phyloP scores from a whole-genome alignment of 2,113 vertebrate genomes.

The Sceloporus tristichus region DNA sequence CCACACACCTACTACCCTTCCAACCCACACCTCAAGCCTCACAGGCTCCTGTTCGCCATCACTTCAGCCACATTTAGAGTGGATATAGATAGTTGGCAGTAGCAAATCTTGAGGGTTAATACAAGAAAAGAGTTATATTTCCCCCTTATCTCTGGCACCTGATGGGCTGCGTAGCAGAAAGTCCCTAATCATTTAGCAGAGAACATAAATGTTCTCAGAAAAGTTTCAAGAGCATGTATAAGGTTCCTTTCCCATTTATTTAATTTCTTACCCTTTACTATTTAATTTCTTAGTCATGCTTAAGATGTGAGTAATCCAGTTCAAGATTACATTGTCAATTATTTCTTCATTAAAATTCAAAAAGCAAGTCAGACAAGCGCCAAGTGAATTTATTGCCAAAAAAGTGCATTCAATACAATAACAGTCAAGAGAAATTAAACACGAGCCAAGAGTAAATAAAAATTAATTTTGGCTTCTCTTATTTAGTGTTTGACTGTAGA shows the following conservation, averaged over 20 bases:
- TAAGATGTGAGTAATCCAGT: not conserved
- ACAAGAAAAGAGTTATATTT: too few species aligned
- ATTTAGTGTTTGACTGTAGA: not conserved
- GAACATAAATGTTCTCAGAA: not conserved
- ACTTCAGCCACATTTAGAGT: too few species aligned
- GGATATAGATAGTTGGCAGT: too few species aligned
- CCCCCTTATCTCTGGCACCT: too few species aligned
- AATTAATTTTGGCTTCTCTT: not conserved
- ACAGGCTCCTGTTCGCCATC: too few species aligned
- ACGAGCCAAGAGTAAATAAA: not conserved
- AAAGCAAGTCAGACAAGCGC: not conserved
- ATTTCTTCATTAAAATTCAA: constrained; percentile 1
- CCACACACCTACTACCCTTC: too few species aligned
- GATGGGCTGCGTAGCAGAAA: too few species aligned
- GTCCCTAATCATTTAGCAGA: not conserved
- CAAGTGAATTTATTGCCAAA: not conserved
- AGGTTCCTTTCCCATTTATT: not conserved
- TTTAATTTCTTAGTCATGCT: constrained; percentile 9
- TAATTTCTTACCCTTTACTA: not conserved
- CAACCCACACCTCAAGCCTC: too few species aligned
- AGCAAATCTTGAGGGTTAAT: too few species aligned
- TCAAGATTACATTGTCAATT: not conserved
- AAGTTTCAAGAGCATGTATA: not conserved
- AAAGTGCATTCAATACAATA: constrained; percentile 19
- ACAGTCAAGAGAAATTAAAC: constrained; percentile 8